phyloP scores from a whole-genome alignment of 2,797 vertebrate species.

The Coracias cyanogaster region DNA sequence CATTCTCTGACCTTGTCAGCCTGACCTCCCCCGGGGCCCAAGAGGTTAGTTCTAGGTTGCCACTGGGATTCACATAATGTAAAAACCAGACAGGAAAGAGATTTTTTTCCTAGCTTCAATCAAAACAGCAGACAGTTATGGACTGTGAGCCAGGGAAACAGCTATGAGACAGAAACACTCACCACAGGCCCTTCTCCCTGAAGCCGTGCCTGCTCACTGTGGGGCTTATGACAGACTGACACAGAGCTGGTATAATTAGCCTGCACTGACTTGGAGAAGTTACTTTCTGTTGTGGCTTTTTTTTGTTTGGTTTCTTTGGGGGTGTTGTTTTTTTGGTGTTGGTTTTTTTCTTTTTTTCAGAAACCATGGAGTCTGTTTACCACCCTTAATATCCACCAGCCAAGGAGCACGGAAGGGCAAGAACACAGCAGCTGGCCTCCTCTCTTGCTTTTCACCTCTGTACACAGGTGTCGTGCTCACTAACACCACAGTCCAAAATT shows the following conservation, averaged over 20 bases:
- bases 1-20: not conserved
- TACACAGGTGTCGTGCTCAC: accelerated
- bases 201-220: not conserved
- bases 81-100: not conserved
- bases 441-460: not conserved
- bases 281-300: not conserved
- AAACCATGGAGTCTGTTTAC: not conserved
- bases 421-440: not conserved
- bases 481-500: not conserved
- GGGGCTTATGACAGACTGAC: not conserved
- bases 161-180: not conserved
- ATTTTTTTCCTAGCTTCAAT: not conserved
- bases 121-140: not conserved
- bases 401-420: not conserved
- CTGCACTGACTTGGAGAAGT: not conserved
- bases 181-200: not conserved
- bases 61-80: not conserved
- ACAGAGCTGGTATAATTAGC: not conserved
- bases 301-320: not conserved
- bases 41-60: not conserved
- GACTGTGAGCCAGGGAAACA: not conserved
- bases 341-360: not conserved
- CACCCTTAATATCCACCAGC: not conserved
- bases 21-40: not conserved
- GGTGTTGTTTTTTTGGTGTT: not conserved